These are phyloP conservation scores for Brachypteracias leptosomus DNA, from an alignment of 2,113 vertebrate species.

Conservation along the genomic window DNA sequence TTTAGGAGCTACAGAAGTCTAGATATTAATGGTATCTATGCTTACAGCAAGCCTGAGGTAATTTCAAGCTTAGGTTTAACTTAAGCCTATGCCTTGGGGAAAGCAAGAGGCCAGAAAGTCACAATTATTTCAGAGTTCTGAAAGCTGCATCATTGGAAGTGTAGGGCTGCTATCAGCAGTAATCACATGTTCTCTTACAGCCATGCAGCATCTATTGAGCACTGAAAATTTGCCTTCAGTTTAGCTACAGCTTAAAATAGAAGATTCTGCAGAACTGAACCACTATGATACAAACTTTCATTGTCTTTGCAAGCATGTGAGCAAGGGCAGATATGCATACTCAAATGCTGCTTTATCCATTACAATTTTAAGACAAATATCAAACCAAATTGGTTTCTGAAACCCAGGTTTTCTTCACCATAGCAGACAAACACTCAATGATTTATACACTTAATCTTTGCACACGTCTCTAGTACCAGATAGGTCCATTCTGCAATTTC, in stretches of 20 bases:
- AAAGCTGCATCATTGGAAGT: background rate
- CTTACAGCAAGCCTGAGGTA: background rate
- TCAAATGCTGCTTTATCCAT: background rate
- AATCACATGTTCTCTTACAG: background rate
- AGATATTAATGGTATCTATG: background rate
- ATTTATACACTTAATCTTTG: background rate
- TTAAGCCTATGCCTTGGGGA: background rate
- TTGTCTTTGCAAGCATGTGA: background rate
- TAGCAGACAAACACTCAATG: background rate
- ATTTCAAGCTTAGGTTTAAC: background rate
- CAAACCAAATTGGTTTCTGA: background rate
- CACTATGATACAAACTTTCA: background rate
- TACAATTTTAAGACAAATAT: background rate
- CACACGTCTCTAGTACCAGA: background rate
- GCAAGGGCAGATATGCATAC: background rate
- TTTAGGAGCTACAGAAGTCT: background rate
- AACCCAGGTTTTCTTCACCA: background rate
- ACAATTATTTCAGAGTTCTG: background rate
- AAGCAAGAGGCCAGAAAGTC: background rate
- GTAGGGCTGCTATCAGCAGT: background rate
- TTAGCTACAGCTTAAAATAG: background rate
- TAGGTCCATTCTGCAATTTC: background rate
- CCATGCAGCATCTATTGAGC: background rate
- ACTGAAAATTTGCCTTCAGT: background rate
- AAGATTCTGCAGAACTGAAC: background rate